phyloP scores from a whole-genome alignment of 92 coral and sea anemone genomes.

The Parazoanthus atlanticus region DNA sequence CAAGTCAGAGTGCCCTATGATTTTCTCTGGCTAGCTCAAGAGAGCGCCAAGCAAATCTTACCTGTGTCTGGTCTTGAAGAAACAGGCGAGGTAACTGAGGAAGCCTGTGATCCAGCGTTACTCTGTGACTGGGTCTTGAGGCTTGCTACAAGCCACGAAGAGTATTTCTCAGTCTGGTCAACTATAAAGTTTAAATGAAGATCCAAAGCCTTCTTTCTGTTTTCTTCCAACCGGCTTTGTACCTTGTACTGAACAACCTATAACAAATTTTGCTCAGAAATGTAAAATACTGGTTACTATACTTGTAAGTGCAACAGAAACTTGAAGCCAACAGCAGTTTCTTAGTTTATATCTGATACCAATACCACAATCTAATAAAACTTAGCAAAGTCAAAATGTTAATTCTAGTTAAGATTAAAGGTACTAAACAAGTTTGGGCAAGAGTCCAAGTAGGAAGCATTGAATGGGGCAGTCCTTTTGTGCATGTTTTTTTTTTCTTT shows the following conservation, averaged over 20 bases:
- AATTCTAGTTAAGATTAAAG: no score
- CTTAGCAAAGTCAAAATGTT: no score
- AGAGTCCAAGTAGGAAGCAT: no score
- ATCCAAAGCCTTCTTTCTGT: conserved; percentile 96
- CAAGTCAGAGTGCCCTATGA: not conserved
- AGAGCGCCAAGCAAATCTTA: conserved; percentile 1
- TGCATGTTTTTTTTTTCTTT: no score
- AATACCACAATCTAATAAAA: no score
- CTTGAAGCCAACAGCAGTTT: no score
- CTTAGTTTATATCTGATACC: no score
- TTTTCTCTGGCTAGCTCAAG: not conserved
- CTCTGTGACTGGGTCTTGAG: conserved; percentile 82
- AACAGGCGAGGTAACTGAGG: conserved; percentile 78
- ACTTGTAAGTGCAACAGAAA: not conserved
- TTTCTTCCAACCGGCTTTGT: conserved; percentile 95
- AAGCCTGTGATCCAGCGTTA: conserved; percentile 77
- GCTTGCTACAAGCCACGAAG: conserved; percentile 98
- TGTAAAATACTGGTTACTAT: not conserved
- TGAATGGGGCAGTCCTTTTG: no score
- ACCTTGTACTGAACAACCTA: conserved; percentile 98
- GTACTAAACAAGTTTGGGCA: no score
- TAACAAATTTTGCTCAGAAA: not conserved
- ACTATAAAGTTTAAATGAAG: conserved; percentile 96
- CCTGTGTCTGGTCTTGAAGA: conserved; percentile 82
- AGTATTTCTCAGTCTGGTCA: conserved; percentile 98